These are phyloP conservation scores for Musca vetustissima DNA, from an alignment of 1,140 invertebrate genomes.

Conservation along the genomic window DNA sequence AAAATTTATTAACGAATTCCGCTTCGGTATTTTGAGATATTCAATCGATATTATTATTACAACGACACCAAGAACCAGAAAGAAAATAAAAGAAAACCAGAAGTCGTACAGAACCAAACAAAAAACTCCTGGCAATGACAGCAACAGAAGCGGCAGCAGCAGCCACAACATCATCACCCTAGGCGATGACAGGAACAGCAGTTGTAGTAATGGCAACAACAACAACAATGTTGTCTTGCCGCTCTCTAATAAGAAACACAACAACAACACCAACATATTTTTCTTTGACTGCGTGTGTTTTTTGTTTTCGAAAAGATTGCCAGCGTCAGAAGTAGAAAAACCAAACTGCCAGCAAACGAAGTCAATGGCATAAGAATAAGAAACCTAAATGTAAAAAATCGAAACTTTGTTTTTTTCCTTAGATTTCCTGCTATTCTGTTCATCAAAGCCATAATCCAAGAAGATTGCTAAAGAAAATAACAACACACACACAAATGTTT, in stretches of 20 bases:
- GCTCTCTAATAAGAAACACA: constrained; percentile 7
- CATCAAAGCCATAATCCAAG: constrained; percentile 4
- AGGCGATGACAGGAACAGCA: too few relatives aligned
- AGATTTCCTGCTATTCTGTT: too few relatives aligned
- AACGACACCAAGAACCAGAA: constrained; percentile 36
- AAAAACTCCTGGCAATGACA: background rate
- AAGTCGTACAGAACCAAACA: background rate
- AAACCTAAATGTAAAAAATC: background rate
- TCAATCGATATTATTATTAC: constrained; percentile 55
- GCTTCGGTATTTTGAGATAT: constrained; percentile 31
- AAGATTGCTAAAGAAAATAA: constrained; percentile 2
- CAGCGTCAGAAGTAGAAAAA: background rate
- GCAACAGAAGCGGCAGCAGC: background rate
- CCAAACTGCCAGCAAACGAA: background rate
- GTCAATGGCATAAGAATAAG: constrained; percentile 4
- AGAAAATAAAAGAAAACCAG: background rate
- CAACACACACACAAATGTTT: too few relatives aligned
- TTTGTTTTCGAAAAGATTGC: background rate
- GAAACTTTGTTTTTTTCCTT: background rate
- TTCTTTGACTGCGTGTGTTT: background rate
- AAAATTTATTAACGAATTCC: constrained; percentile 57
- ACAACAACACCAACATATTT: constrained; percentile 1
- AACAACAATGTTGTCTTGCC: background rate
- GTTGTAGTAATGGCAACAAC: too few relatives aligned
- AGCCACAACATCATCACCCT: too few relatives aligned